These are phyloP conservation scores for Leptatherina wallacei DNA, from an alignment of 2,797 vertebrate species.

Conservation along the genomic window DNA sequence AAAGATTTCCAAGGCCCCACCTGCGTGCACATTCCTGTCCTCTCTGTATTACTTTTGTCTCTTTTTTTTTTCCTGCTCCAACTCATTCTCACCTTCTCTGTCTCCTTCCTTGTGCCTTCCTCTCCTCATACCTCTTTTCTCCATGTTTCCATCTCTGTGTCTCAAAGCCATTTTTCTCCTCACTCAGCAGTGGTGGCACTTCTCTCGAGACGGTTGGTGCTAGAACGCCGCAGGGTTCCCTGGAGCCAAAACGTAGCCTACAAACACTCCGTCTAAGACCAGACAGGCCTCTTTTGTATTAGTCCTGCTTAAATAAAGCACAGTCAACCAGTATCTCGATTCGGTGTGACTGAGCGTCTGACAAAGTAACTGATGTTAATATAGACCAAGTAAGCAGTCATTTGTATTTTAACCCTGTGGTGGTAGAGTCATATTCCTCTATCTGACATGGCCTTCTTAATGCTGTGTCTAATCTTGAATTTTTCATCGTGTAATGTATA, in stretches of 20 bases:
- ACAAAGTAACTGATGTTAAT: constrained; percentile 39
- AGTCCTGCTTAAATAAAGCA: constrained; percentile 73
- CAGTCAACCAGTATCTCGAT: constrained; percentile 57
- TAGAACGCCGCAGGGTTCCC: constrained; percentile 80
- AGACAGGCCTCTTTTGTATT: constrained; percentile 73
- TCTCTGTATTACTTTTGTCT: constrained; percentile 12
- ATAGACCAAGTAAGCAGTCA: constrained; percentile 17
- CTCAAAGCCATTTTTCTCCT: constrained; percentile 76
- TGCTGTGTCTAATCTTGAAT: constrained; percentile 27
- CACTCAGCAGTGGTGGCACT: constrained; percentile 68
- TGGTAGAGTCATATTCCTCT: constrained; percentile 13
- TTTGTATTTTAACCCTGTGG: constrained; percentile 14
- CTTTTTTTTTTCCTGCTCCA: not conserved
- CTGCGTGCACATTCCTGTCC: constrained; percentile 40
- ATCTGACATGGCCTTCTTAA: constrained; percentile 19
- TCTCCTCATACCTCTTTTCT: constrained; percentile 32
- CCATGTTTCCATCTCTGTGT: constrained; percentile 64
- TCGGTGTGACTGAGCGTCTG: constrained; percentile 33
- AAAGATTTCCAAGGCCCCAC: constrained; percentile 52
- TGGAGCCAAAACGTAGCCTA: constrained; percentile 78
- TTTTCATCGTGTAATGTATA: constrained; percentile 20
- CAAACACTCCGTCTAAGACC: constrained; percentile 75
- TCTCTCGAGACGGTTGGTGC: constrained; percentile 75
- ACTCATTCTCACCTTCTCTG: constrained; percentile 16
- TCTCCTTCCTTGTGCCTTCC: constrained; percentile 21